Conservation (phyloP, 1,140 invertebrate species). For the Drosophila bocki region DNA sequence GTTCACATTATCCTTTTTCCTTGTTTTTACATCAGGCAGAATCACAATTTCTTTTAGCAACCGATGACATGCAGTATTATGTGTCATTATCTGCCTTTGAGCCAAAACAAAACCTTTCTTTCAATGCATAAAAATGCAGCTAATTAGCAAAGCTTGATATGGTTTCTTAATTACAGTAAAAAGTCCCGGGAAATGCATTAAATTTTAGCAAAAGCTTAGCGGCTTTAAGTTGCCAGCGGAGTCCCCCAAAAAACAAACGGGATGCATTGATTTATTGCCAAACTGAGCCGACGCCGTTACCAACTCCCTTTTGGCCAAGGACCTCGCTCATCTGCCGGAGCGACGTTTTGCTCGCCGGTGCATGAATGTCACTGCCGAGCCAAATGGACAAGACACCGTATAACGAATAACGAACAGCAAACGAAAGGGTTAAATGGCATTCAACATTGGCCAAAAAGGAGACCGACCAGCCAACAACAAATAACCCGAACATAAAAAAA, state of each 20-base stretch:
- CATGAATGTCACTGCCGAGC: conserved; percentile 79
- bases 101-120: background rate
- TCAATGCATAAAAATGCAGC: conserved; percentile 8
- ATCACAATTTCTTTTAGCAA: background rate
- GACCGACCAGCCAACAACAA: conserved; percentile 45
- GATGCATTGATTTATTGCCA: conserved; percentile 76
- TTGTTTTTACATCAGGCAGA: no score
- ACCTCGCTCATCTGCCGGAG: conserved; percentile 37
- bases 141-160: conserved; percentile 18
- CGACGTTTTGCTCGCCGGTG: conserved; percentile 59
- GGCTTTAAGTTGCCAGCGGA: conserved; percentile 38
- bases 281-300: conserved; percentile 24
- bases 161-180: conserved; percentile 15
- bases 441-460: conserved; percentile 58
- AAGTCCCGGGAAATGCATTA: conserved; percentile 30
- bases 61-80: background rate
- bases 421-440: conserved; percentile 52
- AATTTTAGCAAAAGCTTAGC: conserved; percentile 36
- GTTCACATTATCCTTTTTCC: no score
- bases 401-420: conserved; percentile 21
- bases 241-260: conserved; percentile 4
- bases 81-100: background rate
- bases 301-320: conserved; percentile 25
- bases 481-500: conserved; percentile 40
- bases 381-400: conserved; percentile 66